Base-by-base conservation (phyloP, 2,888 invertebrate genomes). In the Dichetophora obliterata region DNA sequence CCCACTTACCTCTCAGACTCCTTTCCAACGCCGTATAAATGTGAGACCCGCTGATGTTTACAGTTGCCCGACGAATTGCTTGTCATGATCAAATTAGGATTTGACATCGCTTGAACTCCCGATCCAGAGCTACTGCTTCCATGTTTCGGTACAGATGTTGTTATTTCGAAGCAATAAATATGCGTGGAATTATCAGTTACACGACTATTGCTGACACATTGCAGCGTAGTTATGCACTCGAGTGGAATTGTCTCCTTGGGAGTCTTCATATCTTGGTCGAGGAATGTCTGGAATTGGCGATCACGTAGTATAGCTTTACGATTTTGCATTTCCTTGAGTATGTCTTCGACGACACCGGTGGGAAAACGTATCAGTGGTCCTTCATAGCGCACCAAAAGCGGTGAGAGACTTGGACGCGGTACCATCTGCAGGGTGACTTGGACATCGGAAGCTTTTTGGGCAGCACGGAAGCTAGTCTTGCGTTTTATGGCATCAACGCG, bases 281-380 rank as follows among this genome's bases (percentile, higher is more conserved):
- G 90, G 83, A 93, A 95, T 84, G 95, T 94, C 80, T 92, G 91
- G 37, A 96, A 90, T 84, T 93, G 93, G 63, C 93, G 92, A 81
- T 94, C 94, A 5, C 93, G 92, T 31, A 96, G 87, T 57, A 94
- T 91, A 85, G 94, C 94, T 89, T 93, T 93, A 59, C 94, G 91
- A n/a, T 91, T 91, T 79, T 94, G 93, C 84, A 94, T 92, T 86
- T 95, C 95, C 80, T 94, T 95, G 72, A 95, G 92, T 75, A 94
- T 90, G 80, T 94, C 93, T 82, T 94, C 94, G 1, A 94, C 93
- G 0, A 92, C 92, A 9, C 93, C 92, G 8, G 88, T 85, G 5
- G 89, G 89, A 24, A 89, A 88, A 1, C 89, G 87, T 79, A 90
- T 87, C 54, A 90, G 75, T 0, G 87, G 88, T 0, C 89, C 89